Evolutionary conservation across 2,888 invertebrate species (phyloP), one percentile per base, ranked within the genome.

Genomic region (Drosophila basisetae): DNA sequence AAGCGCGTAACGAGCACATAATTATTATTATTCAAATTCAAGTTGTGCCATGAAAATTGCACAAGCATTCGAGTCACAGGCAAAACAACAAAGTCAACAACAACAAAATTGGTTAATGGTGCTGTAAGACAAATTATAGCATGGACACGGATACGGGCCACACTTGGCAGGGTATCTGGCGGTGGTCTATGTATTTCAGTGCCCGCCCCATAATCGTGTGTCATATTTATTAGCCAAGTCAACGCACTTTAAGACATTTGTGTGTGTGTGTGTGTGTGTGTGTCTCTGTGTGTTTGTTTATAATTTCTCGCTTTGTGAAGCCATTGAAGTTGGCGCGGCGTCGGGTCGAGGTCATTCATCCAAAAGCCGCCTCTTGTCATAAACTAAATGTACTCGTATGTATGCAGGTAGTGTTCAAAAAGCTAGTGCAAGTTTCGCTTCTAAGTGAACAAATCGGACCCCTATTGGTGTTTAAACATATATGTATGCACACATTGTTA

Each of bases 291-390:
- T 37, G n/a, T 35, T 13, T 50, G 50, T 9, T 39, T 49, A 61
- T 59, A 35, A 49, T 55, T 43, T 47, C 41, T 25, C n/a, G 56
- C 16, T 18, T 22, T 54, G 35, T n/a, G 71, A 77, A 81, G 68
- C 67, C 81, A 37, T 81, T 77, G 39, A 80, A 80, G 77, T 71
- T 31, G 53, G 49, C 60, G 49, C 37, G 43, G 49, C 22, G 52
- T 13, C 66, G 63, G 77, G 77, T 80, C 78, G 80, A 80, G 80
- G 80, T 78, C 80, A 67, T 76, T 76, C 77, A 76, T 76, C 80
- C 71, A 70, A 60, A 31, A 33, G 70, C 2, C 50, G 22, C 31
- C 39, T n/a, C 39, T n/a, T 4, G 4, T 13, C 60, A 18, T n/a
- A n/a, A 50, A 28, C 28, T n/a, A 30, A 11, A 22, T 22, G 1